These are phyloP conservation scores for Axinella damicornis DNA, from an alignment of 37 sponge, comb jelly and placozoan species.

Conservation along the genomic window DNA sequence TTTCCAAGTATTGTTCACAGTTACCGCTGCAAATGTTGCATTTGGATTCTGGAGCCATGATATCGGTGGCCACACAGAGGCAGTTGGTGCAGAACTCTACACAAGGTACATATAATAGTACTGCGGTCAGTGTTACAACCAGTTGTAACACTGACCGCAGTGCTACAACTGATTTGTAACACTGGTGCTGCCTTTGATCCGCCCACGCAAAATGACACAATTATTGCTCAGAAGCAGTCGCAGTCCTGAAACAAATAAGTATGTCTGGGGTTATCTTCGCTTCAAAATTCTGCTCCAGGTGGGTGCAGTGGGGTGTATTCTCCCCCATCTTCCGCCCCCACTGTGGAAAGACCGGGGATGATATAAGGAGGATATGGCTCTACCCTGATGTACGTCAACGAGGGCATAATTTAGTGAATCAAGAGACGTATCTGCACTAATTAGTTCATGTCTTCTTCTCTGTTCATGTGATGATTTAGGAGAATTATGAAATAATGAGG, in stretches of 20 bases:
- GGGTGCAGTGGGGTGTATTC: constrained; percentile 84
- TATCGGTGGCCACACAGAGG: constrained; percentile 65
- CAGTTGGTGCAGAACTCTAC: constrained; percentile 66
- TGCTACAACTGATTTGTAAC: too few species aligned
- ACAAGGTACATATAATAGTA: not conserved
- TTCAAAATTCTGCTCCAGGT: constrained; percentile 58
- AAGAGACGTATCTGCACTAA: too few species aligned
- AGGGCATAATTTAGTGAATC: too few species aligned
- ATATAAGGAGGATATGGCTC: constrained; percentile 66
- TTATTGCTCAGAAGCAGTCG: too few species aligned
- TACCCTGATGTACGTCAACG: constrained; percentile 52
- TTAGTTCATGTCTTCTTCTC: too few species aligned
- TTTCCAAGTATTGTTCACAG: constrained; percentile 80
- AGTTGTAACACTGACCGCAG: too few species aligned
- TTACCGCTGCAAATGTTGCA: constrained; percentile 68
- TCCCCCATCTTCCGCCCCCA: constrained; percentile 84
- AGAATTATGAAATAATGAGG: constrained; percentile 70
- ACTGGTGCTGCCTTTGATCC: too few species aligned
- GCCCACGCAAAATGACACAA: too few species aligned
- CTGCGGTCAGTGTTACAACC: too few species aligned
- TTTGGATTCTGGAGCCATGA: constrained; percentile 88
- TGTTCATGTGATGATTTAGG: constrained; percentile 19
- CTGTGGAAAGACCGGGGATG: constrained; percentile 64
- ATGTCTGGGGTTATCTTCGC: not conserved
- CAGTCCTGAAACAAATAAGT: too few species aligned